Conservation (phyloP, 2,113 vertebrate species). For the Lasiurus borealis region DNA sequence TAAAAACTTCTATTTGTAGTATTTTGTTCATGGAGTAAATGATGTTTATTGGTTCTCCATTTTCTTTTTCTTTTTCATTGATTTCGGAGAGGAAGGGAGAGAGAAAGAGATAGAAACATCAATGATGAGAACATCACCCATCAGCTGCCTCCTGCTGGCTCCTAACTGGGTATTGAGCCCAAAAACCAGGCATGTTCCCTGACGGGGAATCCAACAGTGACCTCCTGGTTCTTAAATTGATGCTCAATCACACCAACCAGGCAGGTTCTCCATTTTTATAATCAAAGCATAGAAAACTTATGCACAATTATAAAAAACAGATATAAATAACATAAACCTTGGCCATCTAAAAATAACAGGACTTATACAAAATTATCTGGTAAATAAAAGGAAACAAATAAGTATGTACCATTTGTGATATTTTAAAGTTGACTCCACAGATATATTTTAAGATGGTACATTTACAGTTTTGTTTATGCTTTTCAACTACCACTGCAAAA, state of each 20-base stretch:
- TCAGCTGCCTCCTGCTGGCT: no score
- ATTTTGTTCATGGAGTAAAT: background rate
- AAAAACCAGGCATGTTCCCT: no score
- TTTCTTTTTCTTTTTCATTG: no score
- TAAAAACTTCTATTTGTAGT: background rate
- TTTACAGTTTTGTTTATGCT: background rate
- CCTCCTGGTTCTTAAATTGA: no score
- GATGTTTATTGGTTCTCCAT: background rate
- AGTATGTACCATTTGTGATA: background rate
- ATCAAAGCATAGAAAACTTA: background rate
- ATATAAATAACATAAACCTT: background rate
- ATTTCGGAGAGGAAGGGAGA: no score
- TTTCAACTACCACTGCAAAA: constrained; percentile 38
- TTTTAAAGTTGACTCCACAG: background rate
- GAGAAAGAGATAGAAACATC: no score
- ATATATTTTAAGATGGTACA: background rate
- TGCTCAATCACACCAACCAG: no score
- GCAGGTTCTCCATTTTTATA: background rate
- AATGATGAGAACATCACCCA: no score
- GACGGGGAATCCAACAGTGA: no score
- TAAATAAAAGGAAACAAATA: background rate
- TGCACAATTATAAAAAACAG: background rate
- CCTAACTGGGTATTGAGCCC: no score
- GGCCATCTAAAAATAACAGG: background rate
- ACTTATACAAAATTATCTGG: background rate